Conservation (phyloP, 2,113 vertebrate genomes). For the Trogon surrucura region DNA sequence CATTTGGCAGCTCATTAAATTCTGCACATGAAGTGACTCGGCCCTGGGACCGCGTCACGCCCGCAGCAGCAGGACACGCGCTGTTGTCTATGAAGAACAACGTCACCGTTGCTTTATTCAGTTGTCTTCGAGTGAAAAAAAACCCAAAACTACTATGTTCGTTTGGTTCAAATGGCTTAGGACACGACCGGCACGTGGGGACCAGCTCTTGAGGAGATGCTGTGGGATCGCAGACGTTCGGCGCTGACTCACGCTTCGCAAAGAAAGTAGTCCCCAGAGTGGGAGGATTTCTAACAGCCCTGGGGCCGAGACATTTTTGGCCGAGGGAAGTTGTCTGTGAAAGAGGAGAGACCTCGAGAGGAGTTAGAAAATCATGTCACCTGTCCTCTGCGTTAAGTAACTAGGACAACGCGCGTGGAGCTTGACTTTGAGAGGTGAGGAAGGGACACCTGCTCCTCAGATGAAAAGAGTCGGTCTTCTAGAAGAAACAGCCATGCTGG, state of each 20-base stretch:
- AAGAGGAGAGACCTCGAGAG: neutral
- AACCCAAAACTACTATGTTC: neutral
- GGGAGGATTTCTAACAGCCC: neutral
- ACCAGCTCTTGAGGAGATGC: neutral
- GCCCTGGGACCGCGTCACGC: neutral
- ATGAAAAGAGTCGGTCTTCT: neutral
- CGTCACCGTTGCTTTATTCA: neutral
- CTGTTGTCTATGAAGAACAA: neutral
- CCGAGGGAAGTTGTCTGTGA: neutral
- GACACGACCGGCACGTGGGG: neutral
- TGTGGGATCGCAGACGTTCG: neutral
- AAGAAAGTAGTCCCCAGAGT: neutral
- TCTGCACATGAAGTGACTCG: neutral
- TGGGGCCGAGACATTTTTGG: neutral
- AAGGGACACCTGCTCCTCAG: neutral
- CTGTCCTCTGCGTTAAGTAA: neutral
- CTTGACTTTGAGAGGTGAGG: neutral
- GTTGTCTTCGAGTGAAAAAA: neutral
- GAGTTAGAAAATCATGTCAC: neutral
- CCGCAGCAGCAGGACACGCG: neutral
- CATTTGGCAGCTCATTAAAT: slow-evolving; percentile 36
- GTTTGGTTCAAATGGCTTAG: neutral
- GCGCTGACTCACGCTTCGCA: neutral
- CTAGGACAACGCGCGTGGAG: neutral
- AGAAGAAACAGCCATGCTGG: neutral